A percentile compares a stretch with the other conserved stretches of the same genome.
phyloP scores from a whole-genome alignment of 2,888 invertebrate genomes.

The Pollenia labialis region DNA sequence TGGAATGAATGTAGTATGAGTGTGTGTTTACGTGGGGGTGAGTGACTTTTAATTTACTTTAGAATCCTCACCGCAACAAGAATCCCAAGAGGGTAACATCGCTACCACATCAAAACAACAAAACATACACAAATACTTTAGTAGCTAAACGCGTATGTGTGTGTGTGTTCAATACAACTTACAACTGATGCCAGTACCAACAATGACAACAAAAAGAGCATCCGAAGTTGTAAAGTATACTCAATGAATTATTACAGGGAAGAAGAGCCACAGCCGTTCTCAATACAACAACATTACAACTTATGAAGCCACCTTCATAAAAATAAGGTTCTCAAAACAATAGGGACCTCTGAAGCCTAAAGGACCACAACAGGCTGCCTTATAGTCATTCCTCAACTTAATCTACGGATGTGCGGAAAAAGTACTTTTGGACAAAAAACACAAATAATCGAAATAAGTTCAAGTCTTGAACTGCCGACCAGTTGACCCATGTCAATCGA shows the following conservation, averaged over 20 bases:
- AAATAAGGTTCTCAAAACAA: too few relatives aligned
- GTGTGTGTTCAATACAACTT: not conserved
- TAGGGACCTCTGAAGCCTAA: too few relatives aligned
- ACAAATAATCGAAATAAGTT: too few relatives aligned
- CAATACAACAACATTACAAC: too few relatives aligned
- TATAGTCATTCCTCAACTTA: too few relatives aligned
- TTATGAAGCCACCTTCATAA: too few relatives aligned
- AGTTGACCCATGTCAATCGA: too few relatives aligned
- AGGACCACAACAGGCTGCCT: too few relatives aligned
- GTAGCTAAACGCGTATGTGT: not conserved
- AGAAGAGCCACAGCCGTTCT: not conserved
- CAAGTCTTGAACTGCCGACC: too few relatives aligned
- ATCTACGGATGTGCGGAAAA: too few relatives aligned
- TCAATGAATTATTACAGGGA: conserved; percentile 5
- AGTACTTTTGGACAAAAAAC: too few relatives aligned
- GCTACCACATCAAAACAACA: conserved; percentile 41
- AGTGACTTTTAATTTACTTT: conserved; percentile 84
- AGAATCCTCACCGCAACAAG: conserved; percentile 79
- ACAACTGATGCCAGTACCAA: conserved; percentile 9
- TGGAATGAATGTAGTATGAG: conserved; percentile 55
- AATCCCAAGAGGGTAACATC: conserved; percentile 76
- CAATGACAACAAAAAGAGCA: conserved; percentile 9
- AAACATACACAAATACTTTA: too few relatives aligned
- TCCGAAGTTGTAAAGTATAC: not conserved
- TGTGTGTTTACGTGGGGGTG: conserved; percentile 76